Evolutionary conservation across 2,888 invertebrate genomes (phyloP), one percentile per base, ranked within the genome.

Genomic region (Hipparchia sbordonii): DNA sequence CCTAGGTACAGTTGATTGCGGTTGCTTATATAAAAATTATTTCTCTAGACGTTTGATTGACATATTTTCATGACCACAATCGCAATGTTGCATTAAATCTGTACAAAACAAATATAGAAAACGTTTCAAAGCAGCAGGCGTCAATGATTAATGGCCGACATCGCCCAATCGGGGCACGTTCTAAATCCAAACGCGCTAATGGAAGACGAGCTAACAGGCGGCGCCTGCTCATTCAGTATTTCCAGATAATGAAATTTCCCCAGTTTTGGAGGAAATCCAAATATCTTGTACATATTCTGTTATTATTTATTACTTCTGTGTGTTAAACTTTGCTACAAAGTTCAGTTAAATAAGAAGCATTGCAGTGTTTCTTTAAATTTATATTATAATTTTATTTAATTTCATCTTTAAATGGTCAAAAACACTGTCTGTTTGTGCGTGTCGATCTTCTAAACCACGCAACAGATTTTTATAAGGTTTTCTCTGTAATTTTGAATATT

Each of bases 171-270:
- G 81, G 81, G 80, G 81, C 79, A 80, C 82, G 87, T 90, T 92
- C 91, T 91, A 92, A 86, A 91, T 91, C 82, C 87, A 87, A 90
- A 89, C 88, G 84, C 90, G 88, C 91, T 93, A 93, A 92, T 92
- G 92, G 92, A 92, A 90, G 86, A 79, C 85, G 88, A 86, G 85
- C 87, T 85, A 85, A 84, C 82, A 82, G 82, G 81, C 82, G 85
- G 89, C 91, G 90, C 90, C 84, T 83, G 88, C 87, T 87, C 90
- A 87, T 68, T 78, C 76, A 75, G 81, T 83, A 87, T 89, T 89
- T 83, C 87, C 85, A 84, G 79, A 23, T 65, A 69, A 67, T 74
- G 13, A 39, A 67, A 65, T 74, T 70, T 71, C 60, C 77, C 13
- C 45, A 12, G 52, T 13, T 59, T 72, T 10, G n/a, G 59, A 74